Evolutionary conservation across 2,797 vertebrate genomes (phyloP).

Genomic region (Limosa lapponica): DNA sequence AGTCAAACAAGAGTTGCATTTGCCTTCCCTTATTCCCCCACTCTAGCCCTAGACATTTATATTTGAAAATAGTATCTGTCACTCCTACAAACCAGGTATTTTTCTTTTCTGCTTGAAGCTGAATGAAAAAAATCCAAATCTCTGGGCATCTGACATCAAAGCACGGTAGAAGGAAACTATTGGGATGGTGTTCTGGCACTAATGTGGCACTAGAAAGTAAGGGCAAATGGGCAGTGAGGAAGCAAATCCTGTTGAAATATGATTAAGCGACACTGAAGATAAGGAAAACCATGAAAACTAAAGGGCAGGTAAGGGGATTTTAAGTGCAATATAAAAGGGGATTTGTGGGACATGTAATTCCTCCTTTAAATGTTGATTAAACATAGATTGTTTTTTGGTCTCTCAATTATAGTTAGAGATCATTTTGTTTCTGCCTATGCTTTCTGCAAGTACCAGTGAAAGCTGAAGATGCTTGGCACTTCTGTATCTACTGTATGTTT

Average conservation of each 20-base stretch:
- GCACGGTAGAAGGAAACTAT: neutral
- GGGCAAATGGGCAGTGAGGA: neutral
- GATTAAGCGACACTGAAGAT: conserved; percentile 22
- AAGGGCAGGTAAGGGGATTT: conserved; percentile 17
- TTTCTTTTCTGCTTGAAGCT: neutral
- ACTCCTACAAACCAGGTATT: neutral
- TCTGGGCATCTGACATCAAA: neutral
- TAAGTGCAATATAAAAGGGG: neutral
- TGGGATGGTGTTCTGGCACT: neutral
- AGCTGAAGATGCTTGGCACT: neutral
- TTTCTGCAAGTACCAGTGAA: neutral
- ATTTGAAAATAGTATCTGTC: neutral
- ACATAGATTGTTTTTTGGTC: neutral
- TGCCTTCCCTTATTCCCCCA: fast-evolving
- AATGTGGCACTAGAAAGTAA: neutral
- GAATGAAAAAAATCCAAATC: neutral
- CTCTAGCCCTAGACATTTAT: neutral
- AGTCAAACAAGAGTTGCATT: neutral
- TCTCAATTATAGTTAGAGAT: neutral
- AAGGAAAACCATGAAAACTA: neutral
- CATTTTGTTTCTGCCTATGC: neutral
- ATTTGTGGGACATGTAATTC: neutral
- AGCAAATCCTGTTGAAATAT: conserved; percentile 27
- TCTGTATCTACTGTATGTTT: neutral
- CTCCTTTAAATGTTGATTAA: conserved; percentile 38